A percentile compares a stretch with the other conserved stretches of the same genome.
phyloP scores from a whole-genome alignment of 1,140 invertebrate genomes.

The Arctopsyche grandis region DNA sequence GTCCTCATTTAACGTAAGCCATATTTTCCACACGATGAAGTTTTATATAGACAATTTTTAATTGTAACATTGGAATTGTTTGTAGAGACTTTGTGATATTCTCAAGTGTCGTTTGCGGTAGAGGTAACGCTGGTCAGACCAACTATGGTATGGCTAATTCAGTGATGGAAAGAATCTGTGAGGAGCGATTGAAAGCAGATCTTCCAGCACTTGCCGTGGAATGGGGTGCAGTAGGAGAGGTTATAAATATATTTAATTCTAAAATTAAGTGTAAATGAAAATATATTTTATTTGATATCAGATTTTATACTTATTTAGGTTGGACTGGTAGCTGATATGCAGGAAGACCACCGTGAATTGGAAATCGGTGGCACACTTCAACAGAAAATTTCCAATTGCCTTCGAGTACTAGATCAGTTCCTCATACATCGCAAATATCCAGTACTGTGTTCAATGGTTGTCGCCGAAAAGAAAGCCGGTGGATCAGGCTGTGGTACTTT shows the following conservation, averaged over 20 bases:
- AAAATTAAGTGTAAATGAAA: background rate
- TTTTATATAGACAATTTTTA: too few species aligned
- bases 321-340: conserved; percentile 81
- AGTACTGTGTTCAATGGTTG: conserved; percentile 82
- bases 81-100: conserved; percentile 77
- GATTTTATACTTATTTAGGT: conserved; percentile 60
- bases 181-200: conserved; percentile 67
- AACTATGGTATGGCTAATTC: conserved; percentile 87
- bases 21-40: too few species aligned
- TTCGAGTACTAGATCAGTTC: conserved; percentile 75
- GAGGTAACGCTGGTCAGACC: conserved; percentile 88
- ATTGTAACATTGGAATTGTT: background rate
- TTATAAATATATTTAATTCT: conserved; percentile 54
- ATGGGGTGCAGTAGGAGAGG: conserved; percentile 78
- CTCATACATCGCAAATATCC: conserved; percentile 69
- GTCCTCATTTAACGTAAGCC: conserved; percentile 68
- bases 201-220: conserved; percentile 75
- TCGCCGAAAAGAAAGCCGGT: conserved; percentile 75
- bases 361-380: conserved; percentile 85
- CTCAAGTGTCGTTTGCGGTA: conserved; percentile 88
- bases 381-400: conserved; percentile 83
- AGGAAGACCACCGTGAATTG: conserved; percentile 80
- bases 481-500: conserved; percentile 69
- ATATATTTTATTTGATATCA: conserved; percentile 13
- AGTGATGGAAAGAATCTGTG: conserved; percentile 78